A percentile compares a stretch with the other conserved stretches of the same genome.
phyloP scores from a whole-genome alignment of 2,797 vertebrate species.

The Sebastes matsubarae region DNA sequence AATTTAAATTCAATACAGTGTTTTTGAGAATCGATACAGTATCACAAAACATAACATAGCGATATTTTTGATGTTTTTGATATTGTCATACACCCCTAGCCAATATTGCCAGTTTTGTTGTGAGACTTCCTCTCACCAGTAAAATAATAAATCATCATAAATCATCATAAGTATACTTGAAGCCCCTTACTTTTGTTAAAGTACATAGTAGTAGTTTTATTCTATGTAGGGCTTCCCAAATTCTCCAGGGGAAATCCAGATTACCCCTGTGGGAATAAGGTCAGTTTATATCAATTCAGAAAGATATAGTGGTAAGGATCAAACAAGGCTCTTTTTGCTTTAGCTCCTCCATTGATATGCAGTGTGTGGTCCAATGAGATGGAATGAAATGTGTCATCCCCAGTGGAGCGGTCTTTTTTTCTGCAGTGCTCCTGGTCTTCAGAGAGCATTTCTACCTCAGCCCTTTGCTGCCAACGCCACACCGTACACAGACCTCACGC shows the following conservation, averaged over 20 bases:
- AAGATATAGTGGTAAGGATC: constrained; percentile 8
- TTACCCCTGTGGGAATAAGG: not conserved
- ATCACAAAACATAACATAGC: no score
- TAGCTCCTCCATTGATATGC: constrained; percentile 8
- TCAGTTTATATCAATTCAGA: constrained; percentile 8
- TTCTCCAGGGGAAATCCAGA: not conserved
- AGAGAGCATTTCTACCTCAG: constrained; percentile 29
- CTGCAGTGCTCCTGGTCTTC: constrained; percentile 14
- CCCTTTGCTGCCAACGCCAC: constrained; percentile 25
- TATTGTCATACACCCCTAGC: no score
- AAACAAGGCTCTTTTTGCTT: constrained; percentile 9
- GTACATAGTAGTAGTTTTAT: not conserved
- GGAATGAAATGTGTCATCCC: constrained; percentile 30
- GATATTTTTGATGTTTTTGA: no score
- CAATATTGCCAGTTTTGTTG: not conserved
- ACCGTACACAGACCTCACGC: constrained; percentile 1
- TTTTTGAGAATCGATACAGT: no score
- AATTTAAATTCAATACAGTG: no score
- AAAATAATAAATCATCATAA: not conserved
- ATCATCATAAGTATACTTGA: not conserved
- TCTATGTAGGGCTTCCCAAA: not conserved
- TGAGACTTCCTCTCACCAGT: not conserved
- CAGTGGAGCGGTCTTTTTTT: constrained; percentile 20
- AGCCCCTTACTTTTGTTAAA: not conserved
- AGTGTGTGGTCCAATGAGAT: constrained; percentile 31